Base-by-base conservation (phyloP, 2,888 invertebrate genomes). In the Mythimna albipuncta region DNA sequence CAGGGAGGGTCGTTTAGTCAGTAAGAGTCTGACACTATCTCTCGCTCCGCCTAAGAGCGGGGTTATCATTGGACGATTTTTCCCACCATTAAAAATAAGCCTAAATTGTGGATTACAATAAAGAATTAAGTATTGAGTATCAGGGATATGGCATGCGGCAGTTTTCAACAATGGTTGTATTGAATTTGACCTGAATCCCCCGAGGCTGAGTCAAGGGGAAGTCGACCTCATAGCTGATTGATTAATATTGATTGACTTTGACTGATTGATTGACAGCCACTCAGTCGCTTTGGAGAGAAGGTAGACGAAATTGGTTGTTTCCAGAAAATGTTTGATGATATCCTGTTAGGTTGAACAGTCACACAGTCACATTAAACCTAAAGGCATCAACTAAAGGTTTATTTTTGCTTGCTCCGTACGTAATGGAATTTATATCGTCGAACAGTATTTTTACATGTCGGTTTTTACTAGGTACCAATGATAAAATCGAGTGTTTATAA, bases 211-310 rank as follows among this genome's bases (percentile, higher is more conserved):
- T 55, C 5, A 6, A 21, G 19, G 7, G 2, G 16, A 32, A 41
- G 26, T 21, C 19, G 6, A 58, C 13, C 19, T 47, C 10, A 26
- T 11, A 35, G 10, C 41, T 35, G 55, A 74, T 64, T 64, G 41
- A 73, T 73, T 63, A 32, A 47, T 32, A 72, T 38, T 38, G 44
- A 52, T 11, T 52, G 35, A 55, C 55, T 9, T 19, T 59, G 35
- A 59, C 19, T 5, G 47, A 72, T 55, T 26, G 47, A 47, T 41
- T 50, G 75, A 74, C 26, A 26, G n/a, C 38, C 35, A 47, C 38
- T 58, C n/a, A 58, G 16, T 67, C 32, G 44, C 59, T 2, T 11
- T 6, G 21, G 6, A 38, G 58, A 10, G 58, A n/a, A n/a, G 50
- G 19, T 52, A 7, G 19, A 52, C 50, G n/a, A 52, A 9, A 52